These are phyloP conservation scores for Anthophora plumipes DNA, from an alignment of 2,888 invertebrate species.

Conservation along the genomic window DNA sequence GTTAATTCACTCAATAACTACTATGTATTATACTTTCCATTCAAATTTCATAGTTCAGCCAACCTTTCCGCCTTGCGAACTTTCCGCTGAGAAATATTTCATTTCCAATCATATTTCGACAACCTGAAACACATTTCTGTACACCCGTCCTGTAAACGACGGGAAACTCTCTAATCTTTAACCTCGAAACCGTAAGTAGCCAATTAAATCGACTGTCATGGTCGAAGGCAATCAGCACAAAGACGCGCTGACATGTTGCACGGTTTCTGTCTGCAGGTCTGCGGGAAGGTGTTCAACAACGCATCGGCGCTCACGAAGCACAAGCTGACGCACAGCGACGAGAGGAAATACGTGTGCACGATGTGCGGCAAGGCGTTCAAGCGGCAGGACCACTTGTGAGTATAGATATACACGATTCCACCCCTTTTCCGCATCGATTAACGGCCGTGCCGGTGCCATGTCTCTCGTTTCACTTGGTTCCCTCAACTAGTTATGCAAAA, in stretches of 20 bases:
- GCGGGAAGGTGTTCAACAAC: conserved; percentile 98
- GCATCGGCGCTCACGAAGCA: conserved; percentile 98
- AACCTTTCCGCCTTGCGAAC: too few relatives aligned
- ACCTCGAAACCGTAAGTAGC: conserved; percentile 14
- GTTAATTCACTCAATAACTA: too few relatives aligned
- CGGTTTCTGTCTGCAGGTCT: conserved; percentile 88
- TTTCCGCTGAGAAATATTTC: too few relatives aligned
- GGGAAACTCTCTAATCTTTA: neutral
- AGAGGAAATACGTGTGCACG: conserved; percentile 97
- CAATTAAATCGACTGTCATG: conserved; percentile 42
- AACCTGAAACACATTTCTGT: neutral
- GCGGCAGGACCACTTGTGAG: conserved; percentile 99
- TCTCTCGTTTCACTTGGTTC: conserved; percentile 6
- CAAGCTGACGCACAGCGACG: conserved; percentile 99
- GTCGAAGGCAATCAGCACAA: conserved; percentile 12
- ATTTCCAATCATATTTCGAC: too few relatives aligned
- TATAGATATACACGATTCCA: conserved; percentile 79
- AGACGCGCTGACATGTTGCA: conserved; percentile 45
- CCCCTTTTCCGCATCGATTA: conserved; percentile 52
- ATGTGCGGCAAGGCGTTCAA: conserved; percentile 99
- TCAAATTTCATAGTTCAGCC: too few relatives aligned
- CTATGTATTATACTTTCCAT: too few relatives aligned
- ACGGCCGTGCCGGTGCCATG: conserved; percentile 13
- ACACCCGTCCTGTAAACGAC: neutral
- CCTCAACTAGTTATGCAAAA: conserved; percentile 31